Conservation (phyloP, 2,888 invertebrate genomes). For the Dasysyrphus tricinctus region DNA sequence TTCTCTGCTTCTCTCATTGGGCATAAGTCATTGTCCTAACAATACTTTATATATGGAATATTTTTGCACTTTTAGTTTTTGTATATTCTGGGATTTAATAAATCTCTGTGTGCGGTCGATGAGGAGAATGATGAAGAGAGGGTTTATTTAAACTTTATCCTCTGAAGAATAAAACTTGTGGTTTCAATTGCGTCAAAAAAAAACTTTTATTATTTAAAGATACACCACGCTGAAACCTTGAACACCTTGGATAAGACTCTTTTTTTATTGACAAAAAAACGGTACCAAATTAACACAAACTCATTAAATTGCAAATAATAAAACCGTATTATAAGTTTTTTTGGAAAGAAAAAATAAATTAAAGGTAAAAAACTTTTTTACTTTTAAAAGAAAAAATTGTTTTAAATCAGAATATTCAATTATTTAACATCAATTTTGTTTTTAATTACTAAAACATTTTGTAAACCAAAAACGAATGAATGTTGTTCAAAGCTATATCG, state of each 20-base stretch:
- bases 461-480: too few relatives aligned
- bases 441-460: too few relatives aligned
- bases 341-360: background rate
- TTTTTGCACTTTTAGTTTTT: slow-evolving; percentile 57
- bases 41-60: slow-evolving; percentile 55
- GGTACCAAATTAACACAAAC: background rate
- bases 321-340: background rate
- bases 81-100: slow-evolving; percentile 31
- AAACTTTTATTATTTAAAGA: slow-evolving; percentile 11
- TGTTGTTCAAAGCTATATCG: too few relatives aligned
- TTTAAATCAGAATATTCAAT: too few relatives aligned
- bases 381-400: background rate
- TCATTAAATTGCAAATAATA: background rate
- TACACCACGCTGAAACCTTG: background rate
- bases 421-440: too few relatives aligned
- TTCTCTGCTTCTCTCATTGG: slow-evolving; percentile 36
- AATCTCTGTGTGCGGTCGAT: slow-evolving; percentile 23
- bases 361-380: background rate
- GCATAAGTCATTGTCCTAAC: slow-evolving; percentile 70
- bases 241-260: background rate
- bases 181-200: slow-evolving; percentile 49
- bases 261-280: background rate
- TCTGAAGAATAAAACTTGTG: slow-evolving; percentile 34
- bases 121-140: background rate
- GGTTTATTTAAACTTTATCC: slow-evolving; percentile 46